Base-by-base conservation (phyloP, 2,888 invertebrate genomes). In the Heliconius ismenius region DNA sequence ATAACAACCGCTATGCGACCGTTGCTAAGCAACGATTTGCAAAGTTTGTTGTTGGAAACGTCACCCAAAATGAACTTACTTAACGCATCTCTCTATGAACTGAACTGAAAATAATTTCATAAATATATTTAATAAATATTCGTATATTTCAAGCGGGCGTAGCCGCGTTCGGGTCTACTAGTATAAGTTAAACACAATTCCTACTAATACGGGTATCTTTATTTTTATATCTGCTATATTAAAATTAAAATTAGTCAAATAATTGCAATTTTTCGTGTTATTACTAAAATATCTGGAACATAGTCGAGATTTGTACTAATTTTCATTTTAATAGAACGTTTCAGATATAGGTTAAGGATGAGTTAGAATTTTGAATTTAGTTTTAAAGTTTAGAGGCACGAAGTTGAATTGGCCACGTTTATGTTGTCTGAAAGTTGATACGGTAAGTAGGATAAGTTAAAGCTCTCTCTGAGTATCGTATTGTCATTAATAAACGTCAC, bases 361-460 rank as follows among this genome's bases (percentile, higher is more conserved):
- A 24, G 39, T 65, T 65, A 24, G 36, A 36, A 36, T 65, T 36
- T 36, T 64, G n/a, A 0, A 64, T n/a, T 13, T 24, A 36, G n/a
- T 39, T 65, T 11, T 36, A 65, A 65, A 65, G 64, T n/a, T 32
- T n/a, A 36, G 36, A 10, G 63, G 28, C 10, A 65, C 65, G 13
- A 39, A 65, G 65, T 39, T 65, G 39, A 13, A 65, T 65, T 65
- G 36, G 36, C 11, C 13, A 24, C 13, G 9, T 18, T 36, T 65
- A n/a, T 36, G n/a, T 7, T 36, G 36, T n/a, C n/a, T 36, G 65
- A 65, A 36, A 65, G 64, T 65, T 36, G n/a, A 65, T 21, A 65
- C 4, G 11, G 60, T 60, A 11, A 10, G 24, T 13, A 13, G 60
- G 60, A 11, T 13, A 24, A 60, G 24, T 60, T 60, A 24, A 11